These are phyloP conservation scores for Podarcis siculus DNA, from an alignment of 2,797 vertebrate species.

Conservation along the genomic window DNA sequence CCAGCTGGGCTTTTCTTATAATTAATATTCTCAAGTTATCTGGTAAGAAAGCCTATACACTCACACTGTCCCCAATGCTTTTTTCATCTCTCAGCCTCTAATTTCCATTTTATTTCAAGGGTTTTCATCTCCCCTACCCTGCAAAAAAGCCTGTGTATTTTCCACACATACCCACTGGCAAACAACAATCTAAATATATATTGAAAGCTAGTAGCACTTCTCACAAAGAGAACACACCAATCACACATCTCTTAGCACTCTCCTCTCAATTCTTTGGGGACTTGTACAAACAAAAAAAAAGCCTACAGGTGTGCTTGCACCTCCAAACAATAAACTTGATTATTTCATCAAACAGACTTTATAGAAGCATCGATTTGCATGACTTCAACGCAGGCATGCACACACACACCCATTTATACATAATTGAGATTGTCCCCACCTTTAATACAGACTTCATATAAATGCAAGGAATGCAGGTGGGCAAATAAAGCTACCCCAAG, in stretches of 20 bases:
- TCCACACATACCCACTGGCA: background rate
- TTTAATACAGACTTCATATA: slow-evolving; percentile 54
- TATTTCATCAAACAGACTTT: slow-evolving; percentile 42
- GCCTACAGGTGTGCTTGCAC: slow-evolving; percentile 38
- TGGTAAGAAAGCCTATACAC: background rate
- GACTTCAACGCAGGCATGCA: slow-evolving; percentile 11
- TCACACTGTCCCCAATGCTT: background rate
- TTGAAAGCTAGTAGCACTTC: background rate
- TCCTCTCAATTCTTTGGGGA: background rate
- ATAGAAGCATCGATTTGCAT: slow-evolving; percentile 51
- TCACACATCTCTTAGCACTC: background rate
- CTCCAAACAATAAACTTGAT: slow-evolving; percentile 49
- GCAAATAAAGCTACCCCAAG: background rate
- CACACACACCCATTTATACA: slow-evolving; percentile 6
- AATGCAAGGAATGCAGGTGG: slow-evolving; percentile 54
- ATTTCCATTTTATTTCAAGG: background rate
- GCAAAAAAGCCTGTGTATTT: background rate
- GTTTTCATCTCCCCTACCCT: background rate
- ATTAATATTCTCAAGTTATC: background rate
- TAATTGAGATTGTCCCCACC: slow-evolving; percentile 53
- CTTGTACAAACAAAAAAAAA: background rate
- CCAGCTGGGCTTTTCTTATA: background rate
- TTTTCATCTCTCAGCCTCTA: fast-evolving
- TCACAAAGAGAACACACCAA: background rate
- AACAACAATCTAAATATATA: background rate